Conservation (phyloP, 2,113 vertebrate species). For the Struthidea cinerea region DNA sequence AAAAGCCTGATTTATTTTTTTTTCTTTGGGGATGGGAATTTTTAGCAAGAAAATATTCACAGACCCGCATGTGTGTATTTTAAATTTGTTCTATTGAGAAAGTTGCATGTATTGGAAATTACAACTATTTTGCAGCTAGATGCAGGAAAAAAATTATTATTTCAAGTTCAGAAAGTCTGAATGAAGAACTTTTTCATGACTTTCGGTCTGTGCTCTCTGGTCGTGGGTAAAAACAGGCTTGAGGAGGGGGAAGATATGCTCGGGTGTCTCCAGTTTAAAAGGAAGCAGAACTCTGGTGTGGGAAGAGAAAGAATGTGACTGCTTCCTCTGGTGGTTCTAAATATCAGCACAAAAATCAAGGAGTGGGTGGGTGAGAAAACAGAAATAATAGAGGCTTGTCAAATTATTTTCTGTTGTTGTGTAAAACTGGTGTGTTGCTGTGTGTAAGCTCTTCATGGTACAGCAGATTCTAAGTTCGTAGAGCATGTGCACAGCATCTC, state of each 20-base stretch:
- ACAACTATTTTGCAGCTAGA: background rate
- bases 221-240: background rate
- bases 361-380: background rate
- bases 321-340: background rate
- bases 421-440: background rate
- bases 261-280: background rate
- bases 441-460: background rate
- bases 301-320: background rate
- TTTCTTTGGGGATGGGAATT: background rate
- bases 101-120: background rate
- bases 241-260: rapidly evolving
- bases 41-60: background rate
- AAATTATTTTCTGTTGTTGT: background rate
- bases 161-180: background rate
- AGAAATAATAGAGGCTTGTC: background rate
- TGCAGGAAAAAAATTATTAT: background rate
- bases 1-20: background rate
- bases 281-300: background rate
- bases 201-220: background rate
- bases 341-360: background rate
- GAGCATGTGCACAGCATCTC: background rate
- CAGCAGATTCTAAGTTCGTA: background rate
- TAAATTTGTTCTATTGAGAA: background rate
- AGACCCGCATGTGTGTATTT: background rate
- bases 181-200: background rate